These are phyloP conservation scores for Chiroxiphia lanceolata DNA, from an alignment of 2,797 vertebrate genomes.

Conservation along the genomic window DNA sequence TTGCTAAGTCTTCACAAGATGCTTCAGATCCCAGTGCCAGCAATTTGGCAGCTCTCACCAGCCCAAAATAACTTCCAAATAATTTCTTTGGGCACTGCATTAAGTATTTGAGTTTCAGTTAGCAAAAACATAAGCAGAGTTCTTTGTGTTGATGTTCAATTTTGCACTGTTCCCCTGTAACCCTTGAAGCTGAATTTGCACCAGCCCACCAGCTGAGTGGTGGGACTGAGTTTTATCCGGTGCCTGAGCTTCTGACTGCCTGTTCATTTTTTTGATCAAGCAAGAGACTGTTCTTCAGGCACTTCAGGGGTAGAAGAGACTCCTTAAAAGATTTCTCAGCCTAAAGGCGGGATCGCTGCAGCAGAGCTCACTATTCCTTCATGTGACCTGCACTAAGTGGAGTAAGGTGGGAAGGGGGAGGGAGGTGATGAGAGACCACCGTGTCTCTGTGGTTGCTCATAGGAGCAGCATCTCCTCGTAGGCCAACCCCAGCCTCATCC, in stretches of 20 bases:
- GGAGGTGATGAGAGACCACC: background rate
- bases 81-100: background rate
- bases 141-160: background rate
- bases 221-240: background rate
- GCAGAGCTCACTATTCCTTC: background rate
- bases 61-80: background rate
- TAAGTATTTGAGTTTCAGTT: background rate
- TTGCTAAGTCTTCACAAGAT: background rate
- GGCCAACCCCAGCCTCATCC: background rate
- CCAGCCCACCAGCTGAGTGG: background rate
- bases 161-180: background rate
- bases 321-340: background rate
- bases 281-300: background rate
- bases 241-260: background rate
- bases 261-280: background rate
- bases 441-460: background rate
- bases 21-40: background rate
- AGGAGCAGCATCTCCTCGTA: background rate
- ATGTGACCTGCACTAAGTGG: background rate
- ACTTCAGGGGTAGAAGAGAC: background rate
- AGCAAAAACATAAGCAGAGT: background rate
- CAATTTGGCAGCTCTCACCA: background rate
- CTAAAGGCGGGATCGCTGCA: background rate
- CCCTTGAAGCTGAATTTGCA: background rate
- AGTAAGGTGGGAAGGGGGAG: background rate